These are phyloP conservation scores for Cantharis flavilabris DNA, from an alignment of 2,888 invertebrate species.

Conservation along the genomic window DNA sequence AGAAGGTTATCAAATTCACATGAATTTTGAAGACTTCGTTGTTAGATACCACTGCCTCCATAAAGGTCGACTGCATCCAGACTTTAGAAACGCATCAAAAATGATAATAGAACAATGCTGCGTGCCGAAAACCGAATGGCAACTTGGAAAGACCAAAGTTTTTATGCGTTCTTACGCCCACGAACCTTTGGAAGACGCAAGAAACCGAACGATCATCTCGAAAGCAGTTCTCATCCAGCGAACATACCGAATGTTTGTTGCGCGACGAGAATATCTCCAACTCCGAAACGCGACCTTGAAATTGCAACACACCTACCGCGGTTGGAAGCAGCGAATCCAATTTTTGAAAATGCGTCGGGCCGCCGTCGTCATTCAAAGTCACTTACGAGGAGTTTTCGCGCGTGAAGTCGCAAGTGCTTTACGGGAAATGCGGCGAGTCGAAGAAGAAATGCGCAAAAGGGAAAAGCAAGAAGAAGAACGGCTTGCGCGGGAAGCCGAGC, in stretches of 20 bases:
- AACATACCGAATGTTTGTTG: constrained; percentile 68
- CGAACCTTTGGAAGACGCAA: constrained; percentile 80
- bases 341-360: constrained; percentile 83
- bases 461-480: constrained; percentile 76
- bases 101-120: constrained; percentile 66
- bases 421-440: constrained; percentile 83
- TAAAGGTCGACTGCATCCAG: constrained; percentile 56
- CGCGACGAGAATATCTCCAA: constrained; percentile 68
- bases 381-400: constrained; percentile 87
- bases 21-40: constrained; percentile 76
- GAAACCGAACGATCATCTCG: constrained; percentile 69
- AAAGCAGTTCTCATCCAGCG: constrained; percentile 79
- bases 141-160: constrained; percentile 84
- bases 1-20: constrained; percentile 88
- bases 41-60: constrained; percentile 76
- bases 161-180: constrained; percentile 83
- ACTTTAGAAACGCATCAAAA: constrained; percentile 55
- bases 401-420: constrained; percentile 86
- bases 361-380: constrained; percentile 83
- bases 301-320: constrained; percentile 83
- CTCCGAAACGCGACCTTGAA: constrained; percentile 70
- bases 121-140: constrained; percentile 80
- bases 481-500: constrained; percentile 63
- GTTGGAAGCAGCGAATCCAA: constrained; percentile 81
- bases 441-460: constrained; percentile 82